A percentile compares a stretch with the other conserved stretches of the same genome.
Evolutionary conservation across 1,140 invertebrate species (phyloP).

Genomic region (Temnothorax longispinosus): DNA sequence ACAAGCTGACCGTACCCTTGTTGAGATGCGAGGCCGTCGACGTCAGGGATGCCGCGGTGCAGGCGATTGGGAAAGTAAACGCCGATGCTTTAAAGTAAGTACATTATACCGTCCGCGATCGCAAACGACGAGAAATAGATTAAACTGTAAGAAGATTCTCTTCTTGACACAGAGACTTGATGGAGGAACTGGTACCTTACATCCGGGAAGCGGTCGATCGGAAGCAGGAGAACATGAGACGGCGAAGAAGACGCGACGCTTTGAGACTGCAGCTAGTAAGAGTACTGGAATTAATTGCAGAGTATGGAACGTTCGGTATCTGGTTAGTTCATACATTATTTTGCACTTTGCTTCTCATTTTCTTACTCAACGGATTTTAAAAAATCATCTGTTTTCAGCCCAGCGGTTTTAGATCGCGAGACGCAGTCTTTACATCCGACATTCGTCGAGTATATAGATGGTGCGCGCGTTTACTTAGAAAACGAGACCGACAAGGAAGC

Average conservation of each 20-base stretch:
- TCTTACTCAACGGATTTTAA: not conserved
- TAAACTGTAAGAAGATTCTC: not conserved
- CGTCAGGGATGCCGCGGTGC: conserved; percentile 96
- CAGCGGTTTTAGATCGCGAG: conserved; percentile 93
- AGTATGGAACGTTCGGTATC: conserved; percentile 95
- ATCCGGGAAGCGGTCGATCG: conserved; percentile 98
- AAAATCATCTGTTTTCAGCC: conserved; percentile 85
- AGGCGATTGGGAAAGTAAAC: conserved; percentile 97
- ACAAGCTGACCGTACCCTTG: conserved; percentile 96
- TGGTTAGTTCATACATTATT: conserved; percentile 87
- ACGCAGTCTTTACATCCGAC: conserved; percentile 93
- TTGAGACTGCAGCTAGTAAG: conserved; percentile 96
- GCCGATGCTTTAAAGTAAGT: conserved; percentile 96
- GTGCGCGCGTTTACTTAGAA: conserved; percentile 95
- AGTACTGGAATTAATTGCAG: conserved; percentile 96
- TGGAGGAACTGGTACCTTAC: conserved; percentile 97
- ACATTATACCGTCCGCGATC: not conserved
- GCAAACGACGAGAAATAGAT: not conserved
- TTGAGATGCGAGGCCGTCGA: conserved; percentile 96
- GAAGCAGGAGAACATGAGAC: conserved; percentile 98
- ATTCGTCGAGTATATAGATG: conserved; percentile 98
- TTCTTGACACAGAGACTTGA: conserved; percentile 91
- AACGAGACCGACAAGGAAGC: conserved; percentile 96
- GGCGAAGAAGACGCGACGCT: conserved; percentile 95
- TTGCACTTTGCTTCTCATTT: conserved; percentile 17